Percentiles rank a stretch among this genome's conserved stretches.
These are phyloP conservation scores for Peucedramus taeniatus DNA, from an alignment of 2,113 vertebrate genomes.

Conservation along the genomic window DNA sequence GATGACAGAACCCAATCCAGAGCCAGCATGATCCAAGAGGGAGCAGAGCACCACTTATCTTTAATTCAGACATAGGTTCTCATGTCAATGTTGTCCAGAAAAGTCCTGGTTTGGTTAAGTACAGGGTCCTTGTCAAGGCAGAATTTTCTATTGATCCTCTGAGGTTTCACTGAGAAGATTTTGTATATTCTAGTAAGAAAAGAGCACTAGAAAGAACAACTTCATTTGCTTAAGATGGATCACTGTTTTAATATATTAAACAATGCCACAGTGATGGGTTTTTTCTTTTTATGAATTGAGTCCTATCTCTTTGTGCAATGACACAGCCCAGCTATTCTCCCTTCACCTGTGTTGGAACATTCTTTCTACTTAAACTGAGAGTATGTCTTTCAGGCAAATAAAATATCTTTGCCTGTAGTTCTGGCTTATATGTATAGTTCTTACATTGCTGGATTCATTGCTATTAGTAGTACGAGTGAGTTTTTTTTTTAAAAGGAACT, in stretches of 20 bases:
- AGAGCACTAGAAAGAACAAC: background rate
- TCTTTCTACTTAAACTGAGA: background rate
- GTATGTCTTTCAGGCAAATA: conserved; percentile 35
- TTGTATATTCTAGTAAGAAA: background rate
- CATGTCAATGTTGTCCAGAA: background rate
- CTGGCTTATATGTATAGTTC: background rate
- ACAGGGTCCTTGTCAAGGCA: background rate
- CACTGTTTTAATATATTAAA: background rate
- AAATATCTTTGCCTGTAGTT: background rate
- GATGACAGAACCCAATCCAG: background rate
- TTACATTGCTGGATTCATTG: background rate
- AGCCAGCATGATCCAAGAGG: background rate
- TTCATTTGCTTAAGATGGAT: background rate
- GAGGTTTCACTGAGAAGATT: background rate
- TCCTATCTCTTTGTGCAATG: background rate
- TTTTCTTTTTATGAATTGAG: background rate
- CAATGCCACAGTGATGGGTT: background rate
- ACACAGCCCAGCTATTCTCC: background rate
- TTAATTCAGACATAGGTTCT: background rate
- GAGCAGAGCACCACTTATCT: background rate
- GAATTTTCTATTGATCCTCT: background rate
- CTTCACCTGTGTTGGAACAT: conserved; percentile 10
- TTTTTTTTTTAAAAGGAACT: background rate
- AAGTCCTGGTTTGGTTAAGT: background rate
- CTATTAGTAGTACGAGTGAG: background rate